Evolutionary conservation across 2,113 vertebrate species (phyloP).

Genomic region (Oreochromis tanganicae): DNA sequence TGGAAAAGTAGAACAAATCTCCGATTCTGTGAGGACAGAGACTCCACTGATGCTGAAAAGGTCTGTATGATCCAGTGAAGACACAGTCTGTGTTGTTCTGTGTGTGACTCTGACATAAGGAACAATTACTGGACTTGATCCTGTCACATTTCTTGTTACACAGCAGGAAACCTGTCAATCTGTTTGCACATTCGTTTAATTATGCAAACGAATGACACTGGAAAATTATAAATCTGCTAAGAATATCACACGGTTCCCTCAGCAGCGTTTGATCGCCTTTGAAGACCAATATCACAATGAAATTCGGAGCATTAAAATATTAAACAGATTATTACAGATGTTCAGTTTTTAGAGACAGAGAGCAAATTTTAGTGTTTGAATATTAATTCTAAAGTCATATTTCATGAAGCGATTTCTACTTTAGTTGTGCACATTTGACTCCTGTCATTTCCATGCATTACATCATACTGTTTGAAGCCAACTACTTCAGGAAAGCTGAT

Average conservation of each 20-base stretch:
- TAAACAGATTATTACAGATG: background rate
- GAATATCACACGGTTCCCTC: background rate
- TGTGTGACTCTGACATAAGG: background rate
- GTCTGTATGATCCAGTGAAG: background rate
- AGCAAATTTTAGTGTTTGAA: background rate
- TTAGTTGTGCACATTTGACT: background rate
- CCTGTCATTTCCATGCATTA: slow-evolving; percentile 8
- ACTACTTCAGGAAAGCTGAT: background rate
- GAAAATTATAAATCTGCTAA: background rate
- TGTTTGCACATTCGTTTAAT: background rate
- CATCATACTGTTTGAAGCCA: background rate
- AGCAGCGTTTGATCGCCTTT: background rate
- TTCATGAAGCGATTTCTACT: background rate
- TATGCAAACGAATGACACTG: background rate
- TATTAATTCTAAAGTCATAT: background rate
- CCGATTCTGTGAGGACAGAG: background rate
- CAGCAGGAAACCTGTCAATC: background rate
- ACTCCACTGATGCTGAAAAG: background rate
- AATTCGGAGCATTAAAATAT: background rate
- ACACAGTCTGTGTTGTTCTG: background rate
- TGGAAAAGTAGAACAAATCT: background rate
- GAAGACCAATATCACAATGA: background rate
- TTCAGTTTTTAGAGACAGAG: background rate
- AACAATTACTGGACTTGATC: background rate
- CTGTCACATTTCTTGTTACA: background rate